Percentiles rank a stretch among this genome's conserved stretches.
phyloP scores from a whole-genome alignment of 1,140 invertebrate species.

The Diorhabda carinulata region DNA sequence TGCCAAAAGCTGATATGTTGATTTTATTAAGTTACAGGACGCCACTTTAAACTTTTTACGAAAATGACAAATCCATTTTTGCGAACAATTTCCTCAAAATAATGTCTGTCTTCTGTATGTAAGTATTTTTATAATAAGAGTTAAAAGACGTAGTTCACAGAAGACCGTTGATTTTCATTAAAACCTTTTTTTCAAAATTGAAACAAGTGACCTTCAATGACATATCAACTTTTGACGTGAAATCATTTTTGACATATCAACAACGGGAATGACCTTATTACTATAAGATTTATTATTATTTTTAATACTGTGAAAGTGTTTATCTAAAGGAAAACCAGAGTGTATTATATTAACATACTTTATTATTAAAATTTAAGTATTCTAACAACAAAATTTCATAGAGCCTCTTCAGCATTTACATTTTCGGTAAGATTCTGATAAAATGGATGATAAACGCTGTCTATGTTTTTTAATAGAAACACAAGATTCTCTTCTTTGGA shows the following conservation, averaged over 20 bases:
- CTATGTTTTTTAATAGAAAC: neutral
- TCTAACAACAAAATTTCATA: conserved; percentile 5
- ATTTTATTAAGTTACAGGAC: neutral
- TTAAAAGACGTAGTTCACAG: neutral
- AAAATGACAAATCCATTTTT: neutral
- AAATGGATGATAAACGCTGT: conserved; percentile 1
- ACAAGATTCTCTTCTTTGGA: conserved; percentile 5
- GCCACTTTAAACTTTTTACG: neutral
- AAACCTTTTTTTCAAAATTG: neutral
- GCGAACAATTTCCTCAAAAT: neutral
- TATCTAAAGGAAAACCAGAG: neutral
- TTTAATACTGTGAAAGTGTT: conserved; percentile 2
- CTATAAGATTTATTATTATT: neutral
- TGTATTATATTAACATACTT: conserved; percentile 2
- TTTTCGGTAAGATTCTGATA: conserved; percentile 1
- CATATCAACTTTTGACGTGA: conserved; percentile 1
- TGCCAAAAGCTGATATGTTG: neutral
- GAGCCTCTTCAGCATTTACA: neutral
- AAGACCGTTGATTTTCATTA: conserved; percentile 1
- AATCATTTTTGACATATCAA: conserved; percentile 5
- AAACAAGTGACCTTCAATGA: neutral
- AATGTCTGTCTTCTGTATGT: neutral
- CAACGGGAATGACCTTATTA: conserved; percentile 3
- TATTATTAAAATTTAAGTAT: conserved; percentile 5
- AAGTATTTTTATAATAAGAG: neutral